These are phyloP conservation scores for Astropecten irregularis DNA, from an alignment of 53 echinoderm and acorn worm genomes.

Conservation along the genomic window DNA sequence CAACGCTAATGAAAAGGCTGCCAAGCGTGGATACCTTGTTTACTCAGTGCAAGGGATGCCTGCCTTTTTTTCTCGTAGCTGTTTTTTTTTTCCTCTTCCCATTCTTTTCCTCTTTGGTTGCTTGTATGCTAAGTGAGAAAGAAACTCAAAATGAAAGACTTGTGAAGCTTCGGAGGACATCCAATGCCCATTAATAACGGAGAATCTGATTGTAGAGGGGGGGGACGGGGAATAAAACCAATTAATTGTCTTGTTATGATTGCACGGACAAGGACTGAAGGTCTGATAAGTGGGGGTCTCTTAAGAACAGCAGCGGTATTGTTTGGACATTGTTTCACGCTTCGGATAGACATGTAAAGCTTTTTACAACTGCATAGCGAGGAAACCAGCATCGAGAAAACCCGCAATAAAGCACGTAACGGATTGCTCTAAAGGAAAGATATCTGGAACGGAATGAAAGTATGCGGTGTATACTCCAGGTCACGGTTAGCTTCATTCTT, in stretches of 20 bases:
- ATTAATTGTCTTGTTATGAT: conserved; percentile 25
- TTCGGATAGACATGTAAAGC: too few species aligned
- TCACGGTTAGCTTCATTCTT: too few species aligned
- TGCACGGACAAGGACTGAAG: conserved; percentile 4
- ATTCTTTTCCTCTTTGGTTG: too few species aligned
- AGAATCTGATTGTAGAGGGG: not conserved
- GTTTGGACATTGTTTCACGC: not conserved
- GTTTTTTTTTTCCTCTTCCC: not conserved
- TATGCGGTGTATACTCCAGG: too few species aligned
- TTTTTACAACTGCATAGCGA: too few species aligned
- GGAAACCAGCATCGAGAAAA: too few species aligned
- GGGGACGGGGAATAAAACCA: not conserved
- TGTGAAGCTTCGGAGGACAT: not conserved
- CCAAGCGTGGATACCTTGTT: conserved; percentile 48
- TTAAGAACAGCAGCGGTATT: not conserved
- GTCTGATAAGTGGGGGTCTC: not conserved
- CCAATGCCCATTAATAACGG: conserved; percentile 16
- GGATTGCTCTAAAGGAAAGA: too few species aligned
- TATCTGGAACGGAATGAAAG: too few species aligned
- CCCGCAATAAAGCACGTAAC: too few species aligned
- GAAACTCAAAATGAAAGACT: conserved; percentile 23
- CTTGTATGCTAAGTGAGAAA: conserved; percentile 12
- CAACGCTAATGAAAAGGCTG: conserved; percentile 47
- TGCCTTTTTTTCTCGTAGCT: not conserved
- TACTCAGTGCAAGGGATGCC: conserved; percentile 38